phyloP scores from a whole-genome alignment of 2,797 vertebrate genomes.

The Enteromius radiatus region DNA sequence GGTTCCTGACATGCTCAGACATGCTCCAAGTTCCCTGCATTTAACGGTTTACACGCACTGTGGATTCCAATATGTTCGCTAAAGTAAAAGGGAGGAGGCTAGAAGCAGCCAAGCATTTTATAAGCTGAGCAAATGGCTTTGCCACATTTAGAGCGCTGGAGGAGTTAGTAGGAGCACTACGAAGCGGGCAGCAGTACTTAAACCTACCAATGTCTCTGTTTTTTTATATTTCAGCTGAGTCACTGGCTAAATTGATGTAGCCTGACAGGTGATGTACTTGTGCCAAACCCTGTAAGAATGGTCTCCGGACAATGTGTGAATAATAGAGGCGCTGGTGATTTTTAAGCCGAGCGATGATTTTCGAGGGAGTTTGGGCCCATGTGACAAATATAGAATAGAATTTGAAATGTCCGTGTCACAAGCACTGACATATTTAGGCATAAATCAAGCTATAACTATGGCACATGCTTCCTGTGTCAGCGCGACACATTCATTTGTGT shows the following conservation, averaged over 20 bases:
- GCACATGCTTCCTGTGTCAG: background rate
- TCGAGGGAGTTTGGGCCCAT: background rate
- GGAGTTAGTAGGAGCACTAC: slow-evolving; percentile 23
- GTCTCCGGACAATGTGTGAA: slow-evolving; percentile 46
- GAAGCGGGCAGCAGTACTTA: slow-evolving; percentile 55
- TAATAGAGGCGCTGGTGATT: slow-evolving; percentile 34
- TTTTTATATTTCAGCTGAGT: slow-evolving; percentile 60
- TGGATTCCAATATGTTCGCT: slow-evolving; percentile 59
- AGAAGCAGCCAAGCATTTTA: slow-evolving; percentile 65
- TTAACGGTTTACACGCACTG: slow-evolving; percentile 63
- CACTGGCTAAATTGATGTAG: slow-evolving; percentile 62
- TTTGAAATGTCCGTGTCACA: slow-evolving; percentile 18
- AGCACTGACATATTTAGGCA: background rate
- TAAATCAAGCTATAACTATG: slow-evolving; percentile 30
- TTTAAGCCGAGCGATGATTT: slow-evolving; percentile 28
- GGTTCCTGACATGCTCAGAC: slow-evolving; percentile 61
- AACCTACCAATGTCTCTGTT: slow-evolving; percentile 42
- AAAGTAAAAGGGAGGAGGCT: slow-evolving; percentile 47
- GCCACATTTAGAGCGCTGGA: slow-evolving; percentile 42
- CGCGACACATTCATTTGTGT: background rate
- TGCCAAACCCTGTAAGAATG: slow-evolving; percentile 36
- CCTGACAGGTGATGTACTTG: slow-evolving; percentile 59
- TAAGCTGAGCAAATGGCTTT: slow-evolving; percentile 62
- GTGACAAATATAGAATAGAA: slow-evolving; percentile 9
- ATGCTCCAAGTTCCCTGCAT: slow-evolving; percentile 54